Base-by-base conservation (phyloP, 2,797 vertebrate species). In the Pseudomugil tenellus region DNA sequence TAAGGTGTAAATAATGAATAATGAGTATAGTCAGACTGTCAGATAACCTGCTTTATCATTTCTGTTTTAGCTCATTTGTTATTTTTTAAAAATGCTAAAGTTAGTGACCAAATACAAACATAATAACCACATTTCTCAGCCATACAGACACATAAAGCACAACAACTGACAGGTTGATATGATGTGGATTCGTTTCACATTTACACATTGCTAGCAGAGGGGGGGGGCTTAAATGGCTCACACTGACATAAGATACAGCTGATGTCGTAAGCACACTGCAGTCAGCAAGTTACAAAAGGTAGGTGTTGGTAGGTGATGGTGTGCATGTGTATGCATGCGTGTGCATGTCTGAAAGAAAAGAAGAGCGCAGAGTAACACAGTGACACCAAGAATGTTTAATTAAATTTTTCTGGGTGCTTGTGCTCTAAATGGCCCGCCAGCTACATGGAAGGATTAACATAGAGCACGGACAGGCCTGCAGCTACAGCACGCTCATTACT, bases 391-490 rank as follows among this genome's bases (percentile, higher is more conserved):
- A 91, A 91, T 91, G 84, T 93, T 92, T 92, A 91, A 93, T 94
- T 93, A 94, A 94, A 91, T 88, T 83, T 84, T 90, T 87, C 70
- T 72, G 83, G 87, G 80, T 84, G 84, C 87, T 87, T 84, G 84
- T 85, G 87, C 84, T 89, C 85, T 80, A 92, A 92, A 93, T 89
- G 88, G 87, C 88, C 91, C 91, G 91, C 79, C 51, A 85, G 87
- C 88, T 93, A 85, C 92, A 93, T 91, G 87, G 86, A 89, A 84
- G 92, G 93, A 93, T 93, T 94, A 94, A 84, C 74, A 87, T 65
- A 17, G 85, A 83, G 74, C 77, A 79, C 8, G 81, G 87, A 84
- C 81, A 75, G 88, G 83, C 88, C 90, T 70, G 82, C 76, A 84
- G 89, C 81, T 72, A 86, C 77, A 85, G 88, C 85, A 75, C 23